Base-by-base conservation (phyloP, 2,797 vertebrate species). In the Scolopax bukidnonensis region DNA sequence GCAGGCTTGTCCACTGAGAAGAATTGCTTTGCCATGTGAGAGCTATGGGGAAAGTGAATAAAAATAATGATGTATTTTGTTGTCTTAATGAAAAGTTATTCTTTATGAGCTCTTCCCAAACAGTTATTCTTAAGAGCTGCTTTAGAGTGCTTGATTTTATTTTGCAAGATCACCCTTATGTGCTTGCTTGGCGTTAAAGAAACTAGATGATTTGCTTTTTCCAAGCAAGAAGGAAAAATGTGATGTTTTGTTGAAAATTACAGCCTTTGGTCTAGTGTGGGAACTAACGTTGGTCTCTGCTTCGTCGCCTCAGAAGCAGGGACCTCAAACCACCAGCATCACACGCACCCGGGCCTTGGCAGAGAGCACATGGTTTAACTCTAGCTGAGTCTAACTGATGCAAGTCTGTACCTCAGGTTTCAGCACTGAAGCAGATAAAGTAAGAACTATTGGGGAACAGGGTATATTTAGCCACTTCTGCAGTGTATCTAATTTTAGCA, bases 401-500 rank as follows among this genome's bases (percentile, higher is more conserved):
- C 60, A 45, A 48, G 38, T 54, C 70, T 79, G 83, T 78, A 93
- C 92, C 84, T 97, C 61, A 4, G 48, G 65, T 92, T 94, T 96
- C 93, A 93, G 83, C 86, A 59, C 57, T 60, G 81, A 89, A 95
- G 94, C 88, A 96, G 93, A 94, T 97, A 90, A 97, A 97, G 91
- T 96, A 92, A 97, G 97, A 97, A 97, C 96, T 88, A 96, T 96
- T 98, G 98, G 95, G 97, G 97, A 98, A 98, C 96, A 90, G 93
- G 96, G 97, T 98, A 98, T 98, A 98, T 98, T 98, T 98, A 98
- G 97, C 95, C 93, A 96, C 97, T 98, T 97, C 98, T 98, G 98
- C 98, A 98, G 96, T 89, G 94, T 69, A 93, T 97, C 98, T 99
- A 99, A 99, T 98, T 99, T 98, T 98, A 98, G 98, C 94, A 16